Percentiles rank a stretch among this genome's conserved stretches.
phyloP scores from a whole-genome alignment of 2,113 vertebrate genomes.

The Pseudolaguvia tuberculata region DNA sequence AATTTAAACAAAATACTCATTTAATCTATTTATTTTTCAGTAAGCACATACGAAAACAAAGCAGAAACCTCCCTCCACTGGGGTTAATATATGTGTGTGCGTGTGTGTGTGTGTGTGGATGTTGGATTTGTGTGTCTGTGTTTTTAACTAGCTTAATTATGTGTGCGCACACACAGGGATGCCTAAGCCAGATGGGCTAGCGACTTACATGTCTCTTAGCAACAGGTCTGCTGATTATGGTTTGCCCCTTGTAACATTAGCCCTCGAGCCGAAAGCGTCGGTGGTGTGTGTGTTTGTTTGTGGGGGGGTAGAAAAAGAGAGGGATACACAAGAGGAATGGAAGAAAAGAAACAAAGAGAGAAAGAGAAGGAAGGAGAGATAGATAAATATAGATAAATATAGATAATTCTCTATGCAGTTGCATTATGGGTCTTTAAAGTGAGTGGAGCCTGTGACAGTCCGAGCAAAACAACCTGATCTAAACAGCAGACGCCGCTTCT shows the following conservation, averaged over 20 bases:
- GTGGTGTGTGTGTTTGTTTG: too few species aligned
- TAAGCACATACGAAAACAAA: too few species aligned
- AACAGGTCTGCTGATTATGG: conserved; percentile 75
- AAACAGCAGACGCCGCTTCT: too few species aligned
- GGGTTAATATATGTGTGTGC: background rate
- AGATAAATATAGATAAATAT: too few species aligned
- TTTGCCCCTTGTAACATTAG: conserved; percentile 54
- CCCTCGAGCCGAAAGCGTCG: conserved; percentile 55
- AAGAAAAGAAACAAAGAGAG: conserved; percentile 46
- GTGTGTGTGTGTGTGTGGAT: background rate
- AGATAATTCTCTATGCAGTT: too few species aligned
- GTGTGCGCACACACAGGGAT: conserved; percentile 61
- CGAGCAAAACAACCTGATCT: background rate
- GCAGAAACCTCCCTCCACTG: background rate
- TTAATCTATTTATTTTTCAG: too few species aligned
- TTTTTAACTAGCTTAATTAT: conserved; percentile 78
- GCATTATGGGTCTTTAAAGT: too few species aligned
- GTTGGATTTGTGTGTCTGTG: conserved; percentile 14
- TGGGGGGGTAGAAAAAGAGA: conserved; percentile 48
- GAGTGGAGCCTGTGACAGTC: too few species aligned
- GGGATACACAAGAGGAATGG: conserved; percentile 50
- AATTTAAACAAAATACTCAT: too few species aligned
- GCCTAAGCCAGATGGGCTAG: conserved; percentile 74
- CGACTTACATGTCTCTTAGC: conserved; percentile 77
- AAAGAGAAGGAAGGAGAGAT: background rate